Base-by-base conservation (phyloP, 2,888 invertebrate genomes). In the Lepidonotus clava region DNA sequence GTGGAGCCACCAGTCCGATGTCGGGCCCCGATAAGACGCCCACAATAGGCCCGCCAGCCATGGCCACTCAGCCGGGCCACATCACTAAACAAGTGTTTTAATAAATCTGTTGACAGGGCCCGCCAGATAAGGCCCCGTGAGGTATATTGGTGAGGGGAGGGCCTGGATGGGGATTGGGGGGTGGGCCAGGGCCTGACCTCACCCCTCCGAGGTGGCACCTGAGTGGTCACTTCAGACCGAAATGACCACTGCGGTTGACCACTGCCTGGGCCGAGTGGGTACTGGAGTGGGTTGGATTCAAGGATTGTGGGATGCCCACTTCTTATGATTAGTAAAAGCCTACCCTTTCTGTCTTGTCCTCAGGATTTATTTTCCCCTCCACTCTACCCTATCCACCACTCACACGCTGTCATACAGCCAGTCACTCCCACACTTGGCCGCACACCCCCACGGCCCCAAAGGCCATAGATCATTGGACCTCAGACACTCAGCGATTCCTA, bases 11-110 rank as follows among this genome's bases (percentile, higher is more conserved):
- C 46, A 71, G 46, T 46, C 80, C 28, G 80, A 80, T 80, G 32
- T 46, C 80, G 46, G 80, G 11, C 46, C 1, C 24, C 24, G 80
- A 80, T 80, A 80, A 80, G 80, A 8, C 46, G 5, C 24, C 32
- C 11, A 46, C 80, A 41, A 80, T 80, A 6, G 46, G 46, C 80
- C 80, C 71, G 38, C 18, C 71, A 71, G 71, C 71, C 71, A 38
- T 38, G 71, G 83, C 53, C 36, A 51, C 56, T 83, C 83, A 38
- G 34, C 51, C 21, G 36, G 32, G 28, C 34, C 83, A 53, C 38
- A 36, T 84, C 84, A 61, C 61, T 56, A 84, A 66, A 84, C 84
- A 84, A 84, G 84, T 84, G 84, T 84, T 66, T 84, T 84, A 84
- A 84, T 84, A 84, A 84, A 84, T 84, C 84, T 84, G 84, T 66